Percentiles rank a stretch among this genome's conserved stretches.
Evolutionary conservation across 2,888 invertebrate genomes (phyloP).

Genomic region (Stenchaetothrips biformis): DNA sequence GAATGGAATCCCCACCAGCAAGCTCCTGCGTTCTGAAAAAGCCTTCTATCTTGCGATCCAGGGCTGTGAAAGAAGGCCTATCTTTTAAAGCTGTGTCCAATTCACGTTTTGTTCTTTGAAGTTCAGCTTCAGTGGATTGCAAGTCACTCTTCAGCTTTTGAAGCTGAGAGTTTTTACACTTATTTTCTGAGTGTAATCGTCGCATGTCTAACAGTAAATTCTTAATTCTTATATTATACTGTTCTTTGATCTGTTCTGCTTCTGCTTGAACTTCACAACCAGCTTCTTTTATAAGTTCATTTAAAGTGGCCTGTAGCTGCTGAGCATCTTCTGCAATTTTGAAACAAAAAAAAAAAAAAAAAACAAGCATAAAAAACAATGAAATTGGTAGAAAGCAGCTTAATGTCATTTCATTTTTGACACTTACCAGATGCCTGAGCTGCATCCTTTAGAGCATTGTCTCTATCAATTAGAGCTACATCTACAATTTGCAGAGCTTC

Average conservation of each 20-base stretch:
- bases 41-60: conserved; percentile 28
- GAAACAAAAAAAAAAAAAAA: not conserved
- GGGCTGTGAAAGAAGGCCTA: not conserved
- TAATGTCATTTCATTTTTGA: not conserved
- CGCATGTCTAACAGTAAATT: conserved; percentile 31
- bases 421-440: not conserved
- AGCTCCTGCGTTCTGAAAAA: conserved; percentile 26
- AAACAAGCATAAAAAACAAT: no score
- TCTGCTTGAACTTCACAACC: conserved; percentile 31
- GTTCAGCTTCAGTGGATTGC: conserved; percentile 23
- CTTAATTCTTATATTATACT: conserved; percentile 31
- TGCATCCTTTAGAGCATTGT: conserved; percentile 25
- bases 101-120: conserved; percentile 20
- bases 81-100: not conserved
- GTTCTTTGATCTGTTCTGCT: conserved; percentile 30
- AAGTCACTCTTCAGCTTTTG: conserved; percentile 28
- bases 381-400: no score
- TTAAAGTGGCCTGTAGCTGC: conserved; percentile 27
- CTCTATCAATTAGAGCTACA: conserved; percentile 31
- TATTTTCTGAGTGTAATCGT: conserved; percentile 26
- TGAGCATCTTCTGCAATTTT: conserved; percentile 29
- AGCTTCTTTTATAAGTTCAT: conserved; percentile 31
- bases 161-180: conserved; percentile 11
- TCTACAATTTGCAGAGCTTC: conserved; percentile 32
- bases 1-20: conserved; percentile 21